These are phyloP conservation scores for Siphlonurus alternatus DNA, from an alignment of 2,888 invertebrate species.

Conservation along the genomic window DNA sequence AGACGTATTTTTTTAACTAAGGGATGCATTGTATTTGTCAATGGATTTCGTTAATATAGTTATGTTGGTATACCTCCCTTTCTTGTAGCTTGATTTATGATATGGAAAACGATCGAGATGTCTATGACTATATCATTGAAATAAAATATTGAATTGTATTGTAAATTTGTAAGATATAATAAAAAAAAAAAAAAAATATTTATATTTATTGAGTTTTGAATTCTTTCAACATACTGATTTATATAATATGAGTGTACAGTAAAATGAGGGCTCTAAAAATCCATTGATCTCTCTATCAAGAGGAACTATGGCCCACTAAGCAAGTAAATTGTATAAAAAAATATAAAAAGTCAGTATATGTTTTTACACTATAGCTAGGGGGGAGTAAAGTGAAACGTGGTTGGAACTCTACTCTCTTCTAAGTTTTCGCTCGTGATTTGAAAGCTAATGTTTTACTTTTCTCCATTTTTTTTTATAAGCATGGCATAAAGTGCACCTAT, in stretches of 20 bases:
- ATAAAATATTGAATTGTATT: no score
- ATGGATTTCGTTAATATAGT: no score
- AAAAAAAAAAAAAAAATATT: no score
- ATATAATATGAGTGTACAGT: not conserved
- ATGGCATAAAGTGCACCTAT: no score
- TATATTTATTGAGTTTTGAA: no score
- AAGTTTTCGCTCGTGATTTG: not conserved
- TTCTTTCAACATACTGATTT: not conserved
- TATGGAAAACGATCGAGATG: no score
- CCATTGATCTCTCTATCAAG: not conserved
- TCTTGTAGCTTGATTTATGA: no score
- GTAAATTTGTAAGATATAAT: no score
- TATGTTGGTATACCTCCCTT: no score
- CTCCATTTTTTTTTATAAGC: not conserved
- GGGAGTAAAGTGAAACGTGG: not conserved
- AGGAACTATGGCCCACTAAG: not conserved
- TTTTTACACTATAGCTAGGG: not conserved
- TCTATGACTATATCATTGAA: no score
- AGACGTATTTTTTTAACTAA: no score
- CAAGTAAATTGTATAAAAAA: not conserved
- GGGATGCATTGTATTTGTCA: no score
- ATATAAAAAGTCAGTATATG: not conserved
- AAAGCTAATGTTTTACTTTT: not conserved
- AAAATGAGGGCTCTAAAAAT: not conserved
- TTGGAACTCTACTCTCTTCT: not conserved